Base-by-base conservation (phyloP, 2,888 invertebrate genomes). In the Nephrocerus scutellatus region DNA sequence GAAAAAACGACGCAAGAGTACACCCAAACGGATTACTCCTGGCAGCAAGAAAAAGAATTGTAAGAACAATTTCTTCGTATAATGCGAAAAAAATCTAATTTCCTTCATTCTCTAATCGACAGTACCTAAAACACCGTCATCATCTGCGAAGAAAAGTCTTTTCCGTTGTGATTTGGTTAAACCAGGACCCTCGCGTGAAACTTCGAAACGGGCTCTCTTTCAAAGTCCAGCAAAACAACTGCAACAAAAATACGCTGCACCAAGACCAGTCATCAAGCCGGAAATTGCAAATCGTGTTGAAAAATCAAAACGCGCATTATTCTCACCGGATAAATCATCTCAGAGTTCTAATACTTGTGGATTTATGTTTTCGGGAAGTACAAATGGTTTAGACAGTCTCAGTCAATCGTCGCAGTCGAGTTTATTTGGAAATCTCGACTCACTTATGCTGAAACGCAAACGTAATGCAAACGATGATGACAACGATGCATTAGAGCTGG, bases 121-220 rank as follows among this genome's bases (percentile, higher is more conserved):
- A 64, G 62, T 41, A 19, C 62, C 62, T 8, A 64, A 63, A 52
- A 62, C 63, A 6, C 62, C 66, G 10, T 54, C 58, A 12, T 62
- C 63, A 3, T 66, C 66, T 6, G 60, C 63, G 20, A 59, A 61
- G 14, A 66, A 64, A 41, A 52, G 57, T 3, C 44, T 59, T 1
- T 58, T 47, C 34, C 59, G 56, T 21, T 52, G 48, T 35, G 57
- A 61, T 48, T 51, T 56, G 46, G 48, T 52, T 14, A 63, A 63
- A 35, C 51, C 60, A 3, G 59, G 63, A 40, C 67, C 46, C 25
- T 67, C 74, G 0, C 62, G 75, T 14, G 79, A 79, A 56, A 73
- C 75, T 1, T 72, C 80, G 0, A 85, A 83, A 51, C 71, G 85
- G 39, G 84, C 84, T 0, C 62, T 86, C 3, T 86, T 86, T 52